These are phyloP conservation scores for Rhogogaster chlorosoma DNA, from an alignment of 2,888 invertebrate genomes.

Conservation along the genomic window DNA sequence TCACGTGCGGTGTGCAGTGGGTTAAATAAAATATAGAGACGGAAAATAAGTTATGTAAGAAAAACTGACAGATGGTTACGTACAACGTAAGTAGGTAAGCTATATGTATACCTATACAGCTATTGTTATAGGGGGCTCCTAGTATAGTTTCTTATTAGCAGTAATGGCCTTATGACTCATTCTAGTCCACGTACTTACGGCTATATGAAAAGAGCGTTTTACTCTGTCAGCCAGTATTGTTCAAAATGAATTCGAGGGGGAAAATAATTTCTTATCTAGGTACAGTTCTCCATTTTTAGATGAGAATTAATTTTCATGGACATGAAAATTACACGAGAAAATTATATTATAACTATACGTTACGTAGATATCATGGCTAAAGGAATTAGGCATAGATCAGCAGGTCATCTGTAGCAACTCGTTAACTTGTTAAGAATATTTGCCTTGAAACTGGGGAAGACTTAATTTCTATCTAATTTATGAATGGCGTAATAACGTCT, in stretches of 20 bases:
- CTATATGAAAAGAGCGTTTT: not conserved
- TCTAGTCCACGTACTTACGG: not conserved
- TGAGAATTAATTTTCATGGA: not conserved
- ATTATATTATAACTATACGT: not conserved
- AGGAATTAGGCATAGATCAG: not conserved
- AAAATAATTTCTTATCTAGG: not conserved
- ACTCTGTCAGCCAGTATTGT: not conserved
- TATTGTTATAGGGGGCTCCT: not conserved
- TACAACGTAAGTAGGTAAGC: not conserved
- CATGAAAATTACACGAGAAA: not conserved
- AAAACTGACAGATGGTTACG: not conserved
- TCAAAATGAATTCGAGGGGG: not conserved
- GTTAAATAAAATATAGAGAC: not conserved
- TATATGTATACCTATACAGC: not conserved
- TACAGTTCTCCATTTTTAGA: not conserved
- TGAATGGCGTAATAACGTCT: not conserved
- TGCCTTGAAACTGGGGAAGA: not conserved
- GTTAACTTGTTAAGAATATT: not conserved
- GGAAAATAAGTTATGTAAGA: not conserved
- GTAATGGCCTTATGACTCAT: conserved; percentile 30
- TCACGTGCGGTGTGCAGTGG: not conserved
- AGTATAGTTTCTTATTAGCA: conserved; percentile 7
- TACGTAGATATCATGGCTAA: not conserved
- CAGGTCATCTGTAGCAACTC: not conserved
- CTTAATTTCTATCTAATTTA: not conserved